Evolutionary conservation across 2,797 vertebrate genomes (phyloP).

Genomic region (Syndactyla subalaris): DNA sequence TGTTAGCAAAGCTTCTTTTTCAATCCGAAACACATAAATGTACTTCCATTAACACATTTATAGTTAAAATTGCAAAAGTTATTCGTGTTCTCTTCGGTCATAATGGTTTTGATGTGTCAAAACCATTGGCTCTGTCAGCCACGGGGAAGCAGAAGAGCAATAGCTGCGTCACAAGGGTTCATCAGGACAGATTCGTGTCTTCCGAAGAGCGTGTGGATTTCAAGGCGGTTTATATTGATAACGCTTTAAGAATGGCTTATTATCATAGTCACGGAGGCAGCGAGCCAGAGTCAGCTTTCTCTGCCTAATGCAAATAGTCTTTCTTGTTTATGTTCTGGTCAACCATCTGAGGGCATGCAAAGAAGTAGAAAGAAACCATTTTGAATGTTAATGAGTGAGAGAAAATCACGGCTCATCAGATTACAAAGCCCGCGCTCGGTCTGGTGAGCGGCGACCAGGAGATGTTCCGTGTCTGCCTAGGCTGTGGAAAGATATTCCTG

Average conservation of each 20-base stretch:
- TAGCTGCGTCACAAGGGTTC: not conserved
- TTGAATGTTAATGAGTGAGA: conserved; percentile 10
- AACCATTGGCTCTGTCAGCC: not conserved
- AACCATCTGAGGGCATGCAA: not conserved
- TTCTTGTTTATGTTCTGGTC: conserved; percentile 12
- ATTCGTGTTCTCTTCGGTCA: not conserved
- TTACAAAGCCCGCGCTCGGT: fast-evolving
- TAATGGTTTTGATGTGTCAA: not conserved
- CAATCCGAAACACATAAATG: not conserved
- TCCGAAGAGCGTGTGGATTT: not conserved
- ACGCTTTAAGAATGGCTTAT: not conserved
- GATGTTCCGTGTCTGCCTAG: not conserved
- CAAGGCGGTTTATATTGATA: not conserved
- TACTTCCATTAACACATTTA: not conserved
- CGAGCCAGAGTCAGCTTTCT: not conserved
- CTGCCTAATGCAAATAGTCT: not conserved
- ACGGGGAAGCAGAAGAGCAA: not conserved
- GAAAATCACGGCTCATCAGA: not conserved
- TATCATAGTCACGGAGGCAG: conserved; percentile 4
- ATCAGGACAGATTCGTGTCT: not conserved
- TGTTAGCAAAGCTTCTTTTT: not conserved
- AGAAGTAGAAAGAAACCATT: conserved; percentile 40
- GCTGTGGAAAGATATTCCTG: not conserved
- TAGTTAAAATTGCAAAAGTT: not conserved
- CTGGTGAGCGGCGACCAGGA: not conserved